Base-by-base conservation (phyloP, 92 coral and sea anemone species). In the Actinostola sp. region DNA sequence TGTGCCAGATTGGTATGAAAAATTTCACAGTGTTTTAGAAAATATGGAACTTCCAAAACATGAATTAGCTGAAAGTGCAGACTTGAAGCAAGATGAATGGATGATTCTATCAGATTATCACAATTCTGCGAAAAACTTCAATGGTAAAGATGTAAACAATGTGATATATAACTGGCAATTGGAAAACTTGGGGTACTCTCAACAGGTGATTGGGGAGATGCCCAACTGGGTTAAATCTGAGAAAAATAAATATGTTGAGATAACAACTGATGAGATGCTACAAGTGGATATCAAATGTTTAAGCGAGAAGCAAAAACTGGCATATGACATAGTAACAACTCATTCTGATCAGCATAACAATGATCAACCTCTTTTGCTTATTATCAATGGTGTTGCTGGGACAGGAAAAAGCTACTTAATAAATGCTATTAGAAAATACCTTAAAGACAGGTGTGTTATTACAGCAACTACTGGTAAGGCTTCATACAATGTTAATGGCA, bases 101-200 rank as follows among this genome's bases (percentile, higher is more conserved):
- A 88, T 88, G 89, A 68, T 88, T 63, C 60, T 88, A n/a, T 66
- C 89, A 34, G 75, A 79, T 66, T 72, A 61, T 66, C 76, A 74
- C 69, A 82, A 41, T 55, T 82, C 65, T 11, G 62, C 8, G 8
- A 57, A 39, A 20, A 58, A 14, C 29, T n/a, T 30, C 48, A 27
- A 28, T 27, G 27, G 29, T 15, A 58, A 68, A 27, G 48, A 13
- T 35, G 30, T 20, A 35, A 15, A 33, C 43, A 26, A 54, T 48
- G 10, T 24, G 45, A 9, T 44, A 46, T 53, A 26, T 58, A 63
- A 82, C 68, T 66, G 74, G 87, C 82, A 74, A 3, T 74, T 34
- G 38, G 76, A 73, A 28, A 50, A 67, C 35, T 41, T 14, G 31
- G 74, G 64, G 59, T 74, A 82, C 56, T 39, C 74, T 29, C 48